Evolutionary conservation across 2,113 vertebrate genomes (phyloP), one percentile per base, ranked within the genome.

Genomic region (Arenaria interpres): DNA sequence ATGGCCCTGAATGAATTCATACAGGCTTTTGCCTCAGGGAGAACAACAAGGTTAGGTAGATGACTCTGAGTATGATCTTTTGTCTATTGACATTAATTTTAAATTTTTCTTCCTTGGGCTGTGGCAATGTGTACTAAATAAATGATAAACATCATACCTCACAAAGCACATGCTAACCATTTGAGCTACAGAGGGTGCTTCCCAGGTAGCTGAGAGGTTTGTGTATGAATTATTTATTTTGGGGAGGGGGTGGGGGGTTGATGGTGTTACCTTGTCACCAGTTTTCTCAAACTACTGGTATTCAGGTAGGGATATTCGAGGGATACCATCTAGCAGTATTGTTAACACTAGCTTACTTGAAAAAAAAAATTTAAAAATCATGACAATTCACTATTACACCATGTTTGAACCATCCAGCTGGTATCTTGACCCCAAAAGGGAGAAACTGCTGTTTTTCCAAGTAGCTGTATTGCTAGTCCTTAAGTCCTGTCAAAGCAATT

Each of bases 21-120:
- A 20, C 88, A 95, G 94, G 92, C 95, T 94, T 95, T 96, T 94
- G 97, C 98, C 98, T 98, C 37, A 8, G 95, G 98, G 98, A 98
- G 93, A 97, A 97, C 96, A 88, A 81, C 93, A 96, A 98, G 97
- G 97, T 97, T 98, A 97, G 98, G 96, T 90, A 91, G 95, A 97
- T 98, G 98, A 97, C 95, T 97, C 89, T 81, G 94, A 75, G 95
- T 98, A 90, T 97, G 97, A 98, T 98, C 97, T 96, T 98, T 97
- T 98, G 97, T 98, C 98, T 99, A 96, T 98, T 99, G 98, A 98
- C 98, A 97, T 98, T 98, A 97, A 97, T 98, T 98, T 98, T 98
- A 98, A 98, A 97, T 87, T 93, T 93, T 94, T 96, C 96, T 98
- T 98, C 97, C 97, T 93, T 89, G 27, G 98, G 96, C 98, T 96